A percentile compares a stretch with the other conserved stretches of the same genome.
These are phyloP conservation scores for human DNA, from an alignment of 2,113 vertebrate species.

Conservation along the genomic window DNA sequence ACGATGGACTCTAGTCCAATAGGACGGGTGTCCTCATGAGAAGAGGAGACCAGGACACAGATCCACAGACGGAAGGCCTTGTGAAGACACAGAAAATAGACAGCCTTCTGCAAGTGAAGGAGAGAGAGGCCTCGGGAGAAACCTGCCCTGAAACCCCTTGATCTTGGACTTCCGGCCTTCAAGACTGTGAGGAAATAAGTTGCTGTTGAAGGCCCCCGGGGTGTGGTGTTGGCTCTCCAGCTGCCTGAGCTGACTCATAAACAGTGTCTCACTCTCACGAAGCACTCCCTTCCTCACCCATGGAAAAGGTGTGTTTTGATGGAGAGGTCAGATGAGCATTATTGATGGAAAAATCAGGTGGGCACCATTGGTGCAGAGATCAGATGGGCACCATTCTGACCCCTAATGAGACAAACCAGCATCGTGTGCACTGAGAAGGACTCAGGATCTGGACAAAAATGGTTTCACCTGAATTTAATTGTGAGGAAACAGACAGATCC, in stretches of 20 bases:
- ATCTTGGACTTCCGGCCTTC: not conserved
- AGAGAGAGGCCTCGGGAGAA: too few relatives aligned
- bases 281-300: accelerated
- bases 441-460: accelerated
- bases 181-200: not conserved
- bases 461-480: too few relatives aligned
- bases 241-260: not conserved
- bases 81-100: not conserved
- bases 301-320: accelerated
- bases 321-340: not conserved
- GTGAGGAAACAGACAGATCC: too few relatives aligned
- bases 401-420: accelerated
- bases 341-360: accelerated
- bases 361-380: too few relatives aligned
- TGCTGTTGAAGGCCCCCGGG: not conserved
- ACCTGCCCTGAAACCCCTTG: accelerated
- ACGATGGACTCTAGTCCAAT: too few relatives aligned
- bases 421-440: not conserved
- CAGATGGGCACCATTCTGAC: not conserved
- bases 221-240: accelerated
- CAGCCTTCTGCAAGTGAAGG: accelerated
- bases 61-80: not conserved
- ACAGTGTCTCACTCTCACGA: not conserved
- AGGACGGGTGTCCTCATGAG: not conserved
- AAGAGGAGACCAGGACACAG: too few relatives aligned